Conservation (phyloP, 2,797 vertebrate genomes). For the Podargus strigoides region DNA sequence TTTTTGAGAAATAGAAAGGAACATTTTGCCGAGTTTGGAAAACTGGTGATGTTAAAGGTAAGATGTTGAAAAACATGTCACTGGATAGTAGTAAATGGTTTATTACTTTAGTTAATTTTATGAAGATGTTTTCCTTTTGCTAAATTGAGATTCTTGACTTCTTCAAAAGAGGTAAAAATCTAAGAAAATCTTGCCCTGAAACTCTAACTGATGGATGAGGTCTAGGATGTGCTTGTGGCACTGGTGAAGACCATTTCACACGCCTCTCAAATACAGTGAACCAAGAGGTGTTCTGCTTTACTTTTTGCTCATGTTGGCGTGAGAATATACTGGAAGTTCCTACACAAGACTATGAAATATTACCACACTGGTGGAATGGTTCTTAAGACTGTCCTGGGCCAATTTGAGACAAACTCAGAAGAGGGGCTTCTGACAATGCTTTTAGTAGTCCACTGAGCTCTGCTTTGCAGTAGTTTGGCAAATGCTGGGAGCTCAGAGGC, state of each 20-base stretch:
- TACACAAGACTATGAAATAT: background rate
- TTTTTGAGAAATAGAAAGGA: background rate
- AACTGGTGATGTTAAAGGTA: background rate
- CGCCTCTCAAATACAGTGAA: rapidly evolving
- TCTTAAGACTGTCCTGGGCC: background rate
- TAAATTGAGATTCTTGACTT: background rate
- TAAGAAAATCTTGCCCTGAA: background rate
- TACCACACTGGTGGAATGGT: background rate
- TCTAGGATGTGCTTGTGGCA: background rate
- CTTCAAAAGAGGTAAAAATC: background rate
- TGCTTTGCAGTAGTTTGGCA: background rate
- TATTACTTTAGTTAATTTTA: background rate
- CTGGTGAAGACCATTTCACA: background rate
- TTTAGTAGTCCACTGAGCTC: background rate
- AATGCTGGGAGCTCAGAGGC: background rate
- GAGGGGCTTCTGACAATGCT: background rate
- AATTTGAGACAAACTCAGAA: background rate
- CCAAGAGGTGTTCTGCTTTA: background rate
- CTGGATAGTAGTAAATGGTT: background rate
- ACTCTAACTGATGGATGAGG: background rate
- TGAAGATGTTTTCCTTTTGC: background rate
- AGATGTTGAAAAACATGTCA: background rate
- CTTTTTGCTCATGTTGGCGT: background rate
- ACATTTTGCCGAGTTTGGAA: background rate
- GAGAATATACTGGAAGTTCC: background rate